Base-by-base conservation (phyloP, 1,140 invertebrate species). In the Saccostrea echinata region DNA sequence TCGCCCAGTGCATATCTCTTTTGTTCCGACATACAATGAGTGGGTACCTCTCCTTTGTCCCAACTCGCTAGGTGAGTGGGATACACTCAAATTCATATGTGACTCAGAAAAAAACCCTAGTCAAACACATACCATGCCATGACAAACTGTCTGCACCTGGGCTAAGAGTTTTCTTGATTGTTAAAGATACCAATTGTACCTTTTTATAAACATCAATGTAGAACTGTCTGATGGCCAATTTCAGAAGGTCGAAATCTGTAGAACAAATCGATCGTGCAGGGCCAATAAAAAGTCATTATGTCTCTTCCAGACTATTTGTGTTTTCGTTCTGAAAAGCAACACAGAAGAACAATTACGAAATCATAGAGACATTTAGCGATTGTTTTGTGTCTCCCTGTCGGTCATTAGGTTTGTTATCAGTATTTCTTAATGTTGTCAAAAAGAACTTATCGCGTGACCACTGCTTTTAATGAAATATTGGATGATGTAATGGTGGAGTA, bases 371-470 rank as follows among this genome's bases (percentile, higher is more conserved):
- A 76, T 76, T 76, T 30, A 76, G 68, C 68, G 68, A 76, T 76
- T 76, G 33, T 76, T 76, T 76, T 27, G 24, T 76, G 13, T 76
- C 68, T 76, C 24, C 27, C 24, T 76, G 27, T 33, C 30, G 27
- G 68, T 33, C 68, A 33, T 76, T 27, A 76, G 13, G 1, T 16
- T 33, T 33, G 68, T 76, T 76, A 76, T 76, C 68, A 30, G 16
- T 11, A 76, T 30, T 76, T 76, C 27, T 76, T 76, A 30, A 76
- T 76, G 68, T 76, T 76, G 68, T 76, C 24, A 76, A 27, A 33
- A 16, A 30, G 68, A 76, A 76, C 68, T 76, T 76, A 76, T 76
- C 68, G 68, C 68, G 68, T 76, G 68, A 76, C 68, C 68, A 76
- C 68, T 76, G 68, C 68, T 30, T 76, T 33, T 76, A 76, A 76